Evolutionary conservation across 2,797 vertebrate species (phyloP), one percentile per base, ranked within the genome.

Genomic region (Crossoptilon crossoptilon): DNA sequence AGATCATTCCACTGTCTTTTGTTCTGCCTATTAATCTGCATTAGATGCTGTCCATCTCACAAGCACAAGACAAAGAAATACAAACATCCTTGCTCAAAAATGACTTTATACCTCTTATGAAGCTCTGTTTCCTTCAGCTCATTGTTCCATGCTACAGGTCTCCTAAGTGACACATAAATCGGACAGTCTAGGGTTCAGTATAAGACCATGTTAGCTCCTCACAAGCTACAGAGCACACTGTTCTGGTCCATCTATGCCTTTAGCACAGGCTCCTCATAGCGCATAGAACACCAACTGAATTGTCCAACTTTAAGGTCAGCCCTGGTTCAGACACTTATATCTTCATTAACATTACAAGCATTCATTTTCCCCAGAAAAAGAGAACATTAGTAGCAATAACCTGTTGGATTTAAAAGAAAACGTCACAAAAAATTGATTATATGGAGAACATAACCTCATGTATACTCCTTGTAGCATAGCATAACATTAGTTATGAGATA

Each of bases 221-320:
- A 6, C 44, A 83, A 62, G 64, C 46, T 17, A 19, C n/a, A 68
- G 75, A 78, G 76, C n/a, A 60, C 59, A 22, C 4, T 88, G 46
- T 74, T 86, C 48, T 66, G 27, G 23, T 71, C 78, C 68, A 67
- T 72, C 46, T 76, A 27, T 53, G 59, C 29, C 59, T 27, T 87
- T 86, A 82, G 79, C 78, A 62, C 59, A 80, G 39, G 58, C 82
- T 90, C 95, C 86, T 76, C 55, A 71, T n/a, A 91, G 41, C 68
- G 63, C 70, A 49, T 71, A 46, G 82, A 75, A 67, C 82, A 60
- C 71, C 70, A 79, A 55, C 16, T 70, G 63, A 79, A 70, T 44
- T 33, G 29, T n/a, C 60, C 64, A 43, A 79, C 17, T 68, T 49
- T 46, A 63, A n/a, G 68, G 31, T 79, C 70, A 85, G 31, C 35